Evolutionary conservation across 2,113 vertebrate species (phyloP).

Genomic region (Leptosomus discolor): DNA sequence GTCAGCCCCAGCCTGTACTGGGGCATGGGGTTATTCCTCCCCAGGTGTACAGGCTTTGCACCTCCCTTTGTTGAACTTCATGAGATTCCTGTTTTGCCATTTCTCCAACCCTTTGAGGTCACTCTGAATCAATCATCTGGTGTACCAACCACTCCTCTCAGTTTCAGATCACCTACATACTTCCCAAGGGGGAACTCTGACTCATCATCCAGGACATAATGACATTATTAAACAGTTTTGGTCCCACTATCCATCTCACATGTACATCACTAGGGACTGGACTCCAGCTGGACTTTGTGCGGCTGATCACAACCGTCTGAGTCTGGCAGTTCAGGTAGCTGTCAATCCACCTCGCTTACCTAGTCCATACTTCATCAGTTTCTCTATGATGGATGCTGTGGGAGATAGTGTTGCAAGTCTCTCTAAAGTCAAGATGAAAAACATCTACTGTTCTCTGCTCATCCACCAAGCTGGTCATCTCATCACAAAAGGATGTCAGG

Average conservation of each 20-base stretch:
- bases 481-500: too few species aligned
- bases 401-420: not conserved
- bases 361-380: not conserved
- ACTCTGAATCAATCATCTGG: not conserved
- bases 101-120: not conserved
- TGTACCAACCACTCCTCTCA: not conserved
- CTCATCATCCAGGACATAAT: not conserved
- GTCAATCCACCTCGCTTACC: not conserved
- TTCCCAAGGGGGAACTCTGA: not conserved
- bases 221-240: not conserved
- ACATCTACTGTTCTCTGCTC: too few species aligned
- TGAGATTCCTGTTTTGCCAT: not conserved
- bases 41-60: not conserved
- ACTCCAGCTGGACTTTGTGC: not conserved
- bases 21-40: not conserved
- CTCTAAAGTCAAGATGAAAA: too few species aligned
- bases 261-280: not conserved
- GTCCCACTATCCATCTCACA: not conserved
- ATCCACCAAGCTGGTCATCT: too few species aligned
- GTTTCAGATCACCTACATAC: not conserved
- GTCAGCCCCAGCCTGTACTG: not conserved
- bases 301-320: not conserved
- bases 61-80: not conserved
- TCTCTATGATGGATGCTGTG: not conserved
- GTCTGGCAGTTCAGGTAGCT: not conserved